Conservation (phyloP, 2,888 invertebrate genomes). For the Hipparchia semele region DNA sequence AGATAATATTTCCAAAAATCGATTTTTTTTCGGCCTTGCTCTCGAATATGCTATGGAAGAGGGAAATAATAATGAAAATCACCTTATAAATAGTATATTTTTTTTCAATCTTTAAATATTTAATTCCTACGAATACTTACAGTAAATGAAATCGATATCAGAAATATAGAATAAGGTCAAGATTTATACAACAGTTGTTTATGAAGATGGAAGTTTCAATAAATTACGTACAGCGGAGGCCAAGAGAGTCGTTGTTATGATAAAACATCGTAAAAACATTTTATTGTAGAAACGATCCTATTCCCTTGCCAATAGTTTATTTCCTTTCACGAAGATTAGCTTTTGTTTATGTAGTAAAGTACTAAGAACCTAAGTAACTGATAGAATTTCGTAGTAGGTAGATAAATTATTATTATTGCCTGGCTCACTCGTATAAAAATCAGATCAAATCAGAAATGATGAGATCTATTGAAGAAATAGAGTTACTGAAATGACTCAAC, state of each 20-base stretch:
- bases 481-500: no score
- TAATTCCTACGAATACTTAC: no score
- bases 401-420: background rate
- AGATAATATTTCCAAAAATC: no score
- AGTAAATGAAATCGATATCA: background rate
- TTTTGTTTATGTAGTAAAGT: slow-evolving; percentile 14
- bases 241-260: slow-evolving; percentile 36
- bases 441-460: no score
- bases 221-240: slow-evolving; percentile 44
- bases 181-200: slow-evolving; percentile 22
- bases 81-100: no score
- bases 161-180: background rate
- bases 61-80: no score
- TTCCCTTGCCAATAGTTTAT: slow-evolving; percentile 27
- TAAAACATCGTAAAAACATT: slow-evolving; percentile 55
- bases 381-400: background rate
- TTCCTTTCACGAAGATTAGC: slow-evolving; percentile 23
- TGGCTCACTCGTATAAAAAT: background rate
- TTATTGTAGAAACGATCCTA: slow-evolving; percentile 28
- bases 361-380: background rate
- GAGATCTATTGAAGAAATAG: no score
- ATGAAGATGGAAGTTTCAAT: slow-evolving; percentile 51
- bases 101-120: no score
- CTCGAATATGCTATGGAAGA: no score
- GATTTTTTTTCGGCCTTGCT: no score